These are phyloP conservation scores for Sialis fuliginosa DNA, from an alignment of 2,888 invertebrate genomes.

Conservation along the genomic window DNA sequence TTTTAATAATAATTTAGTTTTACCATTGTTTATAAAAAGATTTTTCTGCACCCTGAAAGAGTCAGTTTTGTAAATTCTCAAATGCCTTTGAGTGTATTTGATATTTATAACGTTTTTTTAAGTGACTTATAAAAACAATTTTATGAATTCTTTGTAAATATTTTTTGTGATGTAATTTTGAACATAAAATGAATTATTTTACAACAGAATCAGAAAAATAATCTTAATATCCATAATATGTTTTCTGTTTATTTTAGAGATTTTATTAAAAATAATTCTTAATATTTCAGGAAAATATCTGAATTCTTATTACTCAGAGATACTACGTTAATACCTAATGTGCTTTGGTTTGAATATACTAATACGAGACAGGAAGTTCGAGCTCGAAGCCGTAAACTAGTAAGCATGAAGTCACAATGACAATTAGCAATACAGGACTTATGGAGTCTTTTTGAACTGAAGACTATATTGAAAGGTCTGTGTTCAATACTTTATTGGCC, in stretches of 20 bases:
- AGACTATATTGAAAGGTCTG: conserved; percentile 15
- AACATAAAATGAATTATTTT: neutral
- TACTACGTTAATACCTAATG: conserved; percentile 79
- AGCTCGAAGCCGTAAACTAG: conserved; percentile 60
- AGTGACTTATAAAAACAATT: no score
- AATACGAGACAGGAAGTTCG: conserved; percentile 69
- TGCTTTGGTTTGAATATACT: conserved; percentile 87
- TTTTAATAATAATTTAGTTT: no score
- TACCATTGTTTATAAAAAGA: no score
- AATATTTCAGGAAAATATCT: conserved; percentile 49
- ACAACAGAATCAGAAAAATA: no score
- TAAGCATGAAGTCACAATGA: conserved; percentile 71
- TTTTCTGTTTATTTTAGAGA: no score
- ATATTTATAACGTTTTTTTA: no score
- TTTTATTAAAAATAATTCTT: neutral
- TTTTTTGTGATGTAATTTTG: neutral
- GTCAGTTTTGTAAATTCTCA: no score
- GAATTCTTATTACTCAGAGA: conserved; percentile 76
- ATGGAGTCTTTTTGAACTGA: conserved; percentile 11
- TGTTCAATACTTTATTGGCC: conserved; percentile 22
- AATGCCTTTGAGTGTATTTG: no score
- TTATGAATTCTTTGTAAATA: no score
- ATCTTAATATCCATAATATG: no score
- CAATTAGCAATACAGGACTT: conserved; percentile 33
- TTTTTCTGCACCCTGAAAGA: no score